phyloP scores from a whole-genome alignment of 2,888 invertebrate species.

The Leptarthrus brevirostris region DNA sequence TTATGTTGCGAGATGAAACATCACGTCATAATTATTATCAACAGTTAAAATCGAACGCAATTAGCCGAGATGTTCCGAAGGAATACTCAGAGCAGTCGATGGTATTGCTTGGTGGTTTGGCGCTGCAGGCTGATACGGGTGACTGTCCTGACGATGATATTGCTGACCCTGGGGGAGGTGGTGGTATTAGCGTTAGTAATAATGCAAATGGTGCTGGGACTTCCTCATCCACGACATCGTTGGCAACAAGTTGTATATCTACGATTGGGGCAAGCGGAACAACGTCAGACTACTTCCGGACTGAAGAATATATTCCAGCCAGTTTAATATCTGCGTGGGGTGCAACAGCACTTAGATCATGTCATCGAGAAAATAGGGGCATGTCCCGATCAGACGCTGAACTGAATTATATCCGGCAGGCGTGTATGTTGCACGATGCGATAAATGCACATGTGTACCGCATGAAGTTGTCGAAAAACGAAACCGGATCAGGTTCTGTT shows the following conservation, averaged over 20 bases:
- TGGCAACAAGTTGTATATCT: slow-evolving; percentile 57
- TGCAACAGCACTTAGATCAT: slow-evolving; percentile 72
- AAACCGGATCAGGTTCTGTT: slow-evolving; percentile 81
- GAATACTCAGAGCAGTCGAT: slow-evolving; percentile 72
- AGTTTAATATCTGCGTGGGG: slow-evolving; percentile 71
- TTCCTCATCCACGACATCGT: slow-evolving; percentile 55
- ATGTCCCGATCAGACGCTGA: slow-evolving; percentile 85
- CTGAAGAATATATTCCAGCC: slow-evolving; percentile 86
- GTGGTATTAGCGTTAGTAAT: slow-evolving; percentile 30
- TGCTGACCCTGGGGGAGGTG: slow-evolving; percentile 18
- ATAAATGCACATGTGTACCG: slow-evolving; percentile 91
- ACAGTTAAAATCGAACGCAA: slow-evolving; percentile 90
- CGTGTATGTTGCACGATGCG: slow-evolving; percentile 83
- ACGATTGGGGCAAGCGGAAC: slow-evolving; percentile 48
- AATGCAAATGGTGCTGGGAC: slow-evolving; percentile 26
- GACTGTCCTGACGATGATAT: slow-evolving; percentile 73
- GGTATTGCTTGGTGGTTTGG: slow-evolving; percentile 86
- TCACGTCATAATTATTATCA: slow-evolving; percentile 94
- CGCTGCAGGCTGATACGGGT: slow-evolving; percentile 93
- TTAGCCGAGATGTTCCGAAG: slow-evolving; percentile 73
- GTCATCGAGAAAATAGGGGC: slow-evolving; percentile 85
- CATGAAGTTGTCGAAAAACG: slow-evolving; percentile 80
- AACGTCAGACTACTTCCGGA: slow-evolving; percentile 76
- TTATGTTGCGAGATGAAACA: slow-evolving; percentile 89
- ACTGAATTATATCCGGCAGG: slow-evolving; percentile 88